phyloP scores from a whole-genome alignment of 2,113 vertebrate species.

The Arenaria interpres region DNA sequence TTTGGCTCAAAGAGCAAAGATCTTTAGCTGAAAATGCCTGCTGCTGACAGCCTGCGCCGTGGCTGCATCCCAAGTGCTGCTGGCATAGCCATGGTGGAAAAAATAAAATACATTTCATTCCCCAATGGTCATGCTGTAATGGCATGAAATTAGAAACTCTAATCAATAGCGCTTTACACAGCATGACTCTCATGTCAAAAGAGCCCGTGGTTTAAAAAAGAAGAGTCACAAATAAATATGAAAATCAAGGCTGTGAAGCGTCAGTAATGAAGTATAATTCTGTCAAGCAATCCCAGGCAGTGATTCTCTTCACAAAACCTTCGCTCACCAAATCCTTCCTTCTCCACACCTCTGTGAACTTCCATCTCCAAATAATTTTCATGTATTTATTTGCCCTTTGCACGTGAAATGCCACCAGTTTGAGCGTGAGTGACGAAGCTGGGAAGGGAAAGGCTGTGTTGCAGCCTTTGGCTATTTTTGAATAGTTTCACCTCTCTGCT shows the following conservation, averaged over 20 bases:
- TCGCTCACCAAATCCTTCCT: constrained; percentile 30
- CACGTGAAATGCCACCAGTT: neutral
- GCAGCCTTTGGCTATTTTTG: neutral
- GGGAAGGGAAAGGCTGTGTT: neutral
- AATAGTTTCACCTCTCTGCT: neutral
- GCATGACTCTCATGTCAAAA: constrained; percentile 74
- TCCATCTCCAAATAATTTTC: constrained; percentile 39
- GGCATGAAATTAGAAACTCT: constrained; percentile 80
- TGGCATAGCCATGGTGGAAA: constrained; percentile 47
- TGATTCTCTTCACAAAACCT: constrained; percentile 28
- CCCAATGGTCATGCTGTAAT: constrained; percentile 74
- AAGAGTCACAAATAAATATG: constrained; percentile 71
- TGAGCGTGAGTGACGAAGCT: neutral
- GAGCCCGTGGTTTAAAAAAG: constrained; percentile 50
- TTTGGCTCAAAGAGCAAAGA: constrained; percentile 52
- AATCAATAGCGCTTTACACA: constrained; percentile 78
- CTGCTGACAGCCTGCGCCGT: constrained; percentile 32
- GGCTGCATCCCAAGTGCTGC: constrained; percentile 4
- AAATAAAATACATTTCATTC: constrained; percentile 73
- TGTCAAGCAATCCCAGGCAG: constrained; percentile 17
- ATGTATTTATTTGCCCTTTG: constrained; percentile 44
- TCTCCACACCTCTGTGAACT: constrained; percentile 45
- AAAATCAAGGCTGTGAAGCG: constrained; percentile 64
- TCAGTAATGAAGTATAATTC: constrained; percentile 69
- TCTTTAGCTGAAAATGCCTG: constrained; percentile 44